Conservation (phyloP, 2,113 vertebrate species). For the Channa argus region DNA sequence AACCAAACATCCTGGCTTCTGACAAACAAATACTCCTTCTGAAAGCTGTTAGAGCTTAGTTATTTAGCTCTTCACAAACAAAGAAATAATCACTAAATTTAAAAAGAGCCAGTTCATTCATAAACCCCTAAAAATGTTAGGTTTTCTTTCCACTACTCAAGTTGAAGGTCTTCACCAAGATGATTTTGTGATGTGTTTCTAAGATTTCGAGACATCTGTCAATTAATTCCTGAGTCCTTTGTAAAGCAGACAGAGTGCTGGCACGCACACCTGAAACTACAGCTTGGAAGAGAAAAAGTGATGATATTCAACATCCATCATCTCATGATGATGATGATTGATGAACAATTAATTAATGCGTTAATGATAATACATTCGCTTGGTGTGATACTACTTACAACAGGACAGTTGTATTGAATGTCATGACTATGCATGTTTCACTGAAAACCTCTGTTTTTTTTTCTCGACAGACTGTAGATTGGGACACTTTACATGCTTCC, state of each 20-base stretch:
- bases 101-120: neutral
- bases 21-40: slow-evolving; percentile 22
- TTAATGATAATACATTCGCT: too few relatives aligned
- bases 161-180: neutral
- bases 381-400: too few relatives aligned
- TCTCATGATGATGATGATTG: too few relatives aligned
- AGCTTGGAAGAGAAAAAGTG: neutral
- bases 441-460: too few relatives aligned
- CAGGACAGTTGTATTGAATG: too few relatives aligned
- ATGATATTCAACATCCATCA: too few relatives aligned
- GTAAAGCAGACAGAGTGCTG: neutral
- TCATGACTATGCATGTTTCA: too few relatives aligned
- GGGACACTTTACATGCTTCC: too few relatives aligned
- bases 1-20: neutral
- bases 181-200: too few relatives aligned
- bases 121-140: neutral
- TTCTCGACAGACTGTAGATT: too few relatives aligned
- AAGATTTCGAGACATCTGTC: too few relatives aligned
- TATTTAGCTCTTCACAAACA: neutral
- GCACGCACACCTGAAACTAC: neutral
- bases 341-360: too few relatives aligned
- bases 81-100: neutral
- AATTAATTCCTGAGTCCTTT: neutral
- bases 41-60: neutral
- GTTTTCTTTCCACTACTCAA: neutral